Conservation (phyloP, 1,140 invertebrate species). For the Bilobella aurantiaca region DNA sequence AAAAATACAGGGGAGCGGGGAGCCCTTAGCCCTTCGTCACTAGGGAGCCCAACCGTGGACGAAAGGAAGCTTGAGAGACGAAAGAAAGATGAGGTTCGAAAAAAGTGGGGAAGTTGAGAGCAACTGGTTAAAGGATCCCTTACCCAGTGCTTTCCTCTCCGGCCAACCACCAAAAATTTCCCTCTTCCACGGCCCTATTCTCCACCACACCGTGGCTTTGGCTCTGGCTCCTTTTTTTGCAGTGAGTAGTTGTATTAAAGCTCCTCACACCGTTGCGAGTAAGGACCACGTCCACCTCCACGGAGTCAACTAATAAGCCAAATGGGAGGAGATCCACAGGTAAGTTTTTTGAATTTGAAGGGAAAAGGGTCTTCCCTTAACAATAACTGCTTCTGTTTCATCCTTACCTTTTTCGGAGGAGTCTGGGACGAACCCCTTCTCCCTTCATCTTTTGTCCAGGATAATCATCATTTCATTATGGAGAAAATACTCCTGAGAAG, state of each 20-base stretch:
- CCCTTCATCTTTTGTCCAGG: neutral
- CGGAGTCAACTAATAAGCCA: no score
- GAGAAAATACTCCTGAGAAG: neutral
- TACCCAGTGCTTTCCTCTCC: neutral
- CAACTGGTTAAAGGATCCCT: neutral
- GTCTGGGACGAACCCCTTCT: neutral
- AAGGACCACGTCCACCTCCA: no score
- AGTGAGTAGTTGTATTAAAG: no score
- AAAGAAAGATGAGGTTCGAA: no score
- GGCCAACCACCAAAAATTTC: neutral
- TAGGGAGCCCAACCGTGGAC: neutral
- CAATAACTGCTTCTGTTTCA: neutral
- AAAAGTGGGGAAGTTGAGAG: neutral
- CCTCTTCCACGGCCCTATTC: neutral
- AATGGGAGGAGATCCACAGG: no score
- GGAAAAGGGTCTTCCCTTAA: no score
- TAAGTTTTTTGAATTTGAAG: no score
- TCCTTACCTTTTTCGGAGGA: neutral
- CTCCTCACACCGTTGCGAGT: no score
- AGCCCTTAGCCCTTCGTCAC: neutral
- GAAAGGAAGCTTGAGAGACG: no score
- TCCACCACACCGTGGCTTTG: no score
- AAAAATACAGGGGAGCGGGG: neutral
- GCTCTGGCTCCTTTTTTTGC: no score
- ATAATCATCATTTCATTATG: slow-evolving; percentile 8